These are phyloP conservation scores for Fabriciana adippe DNA, from an alignment of 2,888 invertebrate genomes.

Conservation along the genomic window DNA sequence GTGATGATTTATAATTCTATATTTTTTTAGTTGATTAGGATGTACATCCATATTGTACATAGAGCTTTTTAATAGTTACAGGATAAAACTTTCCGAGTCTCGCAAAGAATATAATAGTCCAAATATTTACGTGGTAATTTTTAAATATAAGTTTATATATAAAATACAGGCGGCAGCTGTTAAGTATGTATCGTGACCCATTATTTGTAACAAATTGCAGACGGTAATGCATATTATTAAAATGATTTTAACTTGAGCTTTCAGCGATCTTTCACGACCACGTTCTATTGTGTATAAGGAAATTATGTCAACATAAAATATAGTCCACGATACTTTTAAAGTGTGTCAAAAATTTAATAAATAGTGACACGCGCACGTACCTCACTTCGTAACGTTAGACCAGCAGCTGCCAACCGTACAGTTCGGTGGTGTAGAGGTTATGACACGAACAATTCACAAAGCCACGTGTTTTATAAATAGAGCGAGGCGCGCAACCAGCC, in stretches of 20 bases:
- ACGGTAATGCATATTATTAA: background rate
- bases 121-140: no score
- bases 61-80: no score
- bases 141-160: background rate
- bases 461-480: constrained; percentile 71
- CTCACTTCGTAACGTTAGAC: constrained; percentile 27
- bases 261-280: background rate
- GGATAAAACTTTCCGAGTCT: no score
- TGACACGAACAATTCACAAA: constrained; percentile 55
- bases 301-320: constrained; percentile 6
- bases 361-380: constrained; percentile 41
- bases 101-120: no score
- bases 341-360: background rate
- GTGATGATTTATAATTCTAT: no score
- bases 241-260: background rate
- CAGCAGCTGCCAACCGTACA: constrained; percentile 16
- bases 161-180: constrained; percentile 5
- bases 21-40: no score
- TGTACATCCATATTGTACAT: no score
- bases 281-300: background rate
- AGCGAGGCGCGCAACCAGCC: constrained; percentile 53
- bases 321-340: background rate
- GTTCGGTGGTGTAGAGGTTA: constrained; percentile 46
- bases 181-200: background rate
- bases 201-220: no score